Evolutionary conservation across 53 echinoderm and acorn worm genomes (phyloP), one percentile per base, ranked within the genome.

Genomic region (Temnopleurus reevesii): DNA sequence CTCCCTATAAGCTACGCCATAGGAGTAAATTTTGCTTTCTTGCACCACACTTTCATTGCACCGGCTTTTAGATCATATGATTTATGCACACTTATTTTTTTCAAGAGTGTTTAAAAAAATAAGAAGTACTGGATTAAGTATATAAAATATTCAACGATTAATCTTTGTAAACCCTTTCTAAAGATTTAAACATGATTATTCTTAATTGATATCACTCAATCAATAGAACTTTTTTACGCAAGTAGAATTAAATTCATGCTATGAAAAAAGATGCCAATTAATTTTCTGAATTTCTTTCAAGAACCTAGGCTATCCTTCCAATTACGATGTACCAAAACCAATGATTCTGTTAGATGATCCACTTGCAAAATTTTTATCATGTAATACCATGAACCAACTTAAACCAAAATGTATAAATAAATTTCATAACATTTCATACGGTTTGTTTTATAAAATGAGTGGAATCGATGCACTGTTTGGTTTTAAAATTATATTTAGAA

Each of bases 11-110:
- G 55, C 36, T 7, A 53, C n/a, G 83, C 57, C 55, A 83, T 83
- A 56, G 83, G 83, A 83, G 54, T 83, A 53, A 30, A 63, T 63
- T 30, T 71, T 17, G 79, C 30, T 79, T 77, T 77, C 77, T 83
- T 83, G 83, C 82, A 82, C 82, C 31, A 82, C 28, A 82, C 36
- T 34, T 1, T 29, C n/a, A n/a, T 55, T 49, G 30, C 81, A 81
- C 83, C 55, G 23, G 55, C 38, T 53, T 47, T 54, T 83, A 18
- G 33, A 46, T 49, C 47, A 27, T 80, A 5, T 26, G 28, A 38
- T 71, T 21, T 21, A 43, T 21, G 71, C 71, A 71, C 71, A 5
- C 41, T 43, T 41, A 41, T 21, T 71, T n/a, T n/a, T n/a, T 38
- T 71, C 43, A 71, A 71, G 41, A 0, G 38, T 71, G 71, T 25